Conservation (phyloP, 1,140 invertebrate species). For the Chymomyza costata region DNA sequence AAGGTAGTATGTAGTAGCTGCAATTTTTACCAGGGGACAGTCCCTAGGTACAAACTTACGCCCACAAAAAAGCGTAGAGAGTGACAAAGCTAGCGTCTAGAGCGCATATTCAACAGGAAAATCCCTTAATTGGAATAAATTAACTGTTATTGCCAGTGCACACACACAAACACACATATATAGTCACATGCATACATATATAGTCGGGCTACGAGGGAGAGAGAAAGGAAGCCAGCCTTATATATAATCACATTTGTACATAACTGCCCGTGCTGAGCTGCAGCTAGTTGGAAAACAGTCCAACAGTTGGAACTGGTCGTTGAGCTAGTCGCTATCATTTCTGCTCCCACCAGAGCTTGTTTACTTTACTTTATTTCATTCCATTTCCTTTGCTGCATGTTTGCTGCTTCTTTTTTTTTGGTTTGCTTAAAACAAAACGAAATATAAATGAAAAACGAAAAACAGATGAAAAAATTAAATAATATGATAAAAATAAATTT, state of each 20-base stretch:
- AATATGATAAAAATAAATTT: slow-evolving; percentile 73
- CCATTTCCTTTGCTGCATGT: slow-evolving; percentile 22
- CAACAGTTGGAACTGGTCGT: slow-evolving; percentile 10
- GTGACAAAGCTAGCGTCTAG: too few relatives aligned
- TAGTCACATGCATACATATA: too few relatives aligned
- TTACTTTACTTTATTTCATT: slow-evolving; percentile 15
- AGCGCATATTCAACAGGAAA: slow-evolving; percentile 73
- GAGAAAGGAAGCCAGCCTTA: too few relatives aligned
- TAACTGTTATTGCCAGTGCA: too few relatives aligned
- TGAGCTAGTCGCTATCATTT: slow-evolving; percentile 35
- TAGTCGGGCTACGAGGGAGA: too few relatives aligned
- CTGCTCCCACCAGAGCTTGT: slow-evolving; percentile 37
- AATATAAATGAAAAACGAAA: slow-evolving; percentile 26
- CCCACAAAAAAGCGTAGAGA: too few relatives aligned
- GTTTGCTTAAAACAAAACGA: slow-evolving; percentile 20
- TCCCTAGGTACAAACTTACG: too few relatives aligned
- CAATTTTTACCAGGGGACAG: too few relatives aligned
- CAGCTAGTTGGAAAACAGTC: slow-evolving; percentile 21
- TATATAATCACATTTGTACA: too few relatives aligned
- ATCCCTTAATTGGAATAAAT: slow-evolving; percentile 75
- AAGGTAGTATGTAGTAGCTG: slow-evolving; percentile 23
- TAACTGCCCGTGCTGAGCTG: too few relatives aligned
- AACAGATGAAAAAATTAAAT: slow-evolving; percentile 70
- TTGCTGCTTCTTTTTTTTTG: slow-evolving; percentile 27
- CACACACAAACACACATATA: too few relatives aligned